Base-by-base conservation (phyloP, 2,797 vertebrate species). In the Callimico goeldii region DNA sequence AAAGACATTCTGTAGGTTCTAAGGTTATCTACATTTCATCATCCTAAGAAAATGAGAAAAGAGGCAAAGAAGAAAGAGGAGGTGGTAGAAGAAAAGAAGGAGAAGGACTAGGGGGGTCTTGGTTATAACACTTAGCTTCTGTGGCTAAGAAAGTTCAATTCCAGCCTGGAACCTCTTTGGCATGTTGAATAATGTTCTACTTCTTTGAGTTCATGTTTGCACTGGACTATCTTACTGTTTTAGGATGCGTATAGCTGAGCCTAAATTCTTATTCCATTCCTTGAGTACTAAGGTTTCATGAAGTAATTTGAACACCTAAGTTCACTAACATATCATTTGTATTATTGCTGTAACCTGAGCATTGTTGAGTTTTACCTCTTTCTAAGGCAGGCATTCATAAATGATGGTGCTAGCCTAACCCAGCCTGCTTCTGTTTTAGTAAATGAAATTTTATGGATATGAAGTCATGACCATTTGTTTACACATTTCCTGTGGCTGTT, bases 351-450 rank as follows among this genome's bases (percentile, higher is more conserved):
- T 58, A 24, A 58, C 28, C 12, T 64, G 28, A 55, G 43, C 14
- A 2, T 8, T 6, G 15, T 2, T 15, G 70, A 28, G 14, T 4
- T 61, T 50, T 39, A 19, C 14, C 58, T 26, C 1, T 3, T 12
- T n/a, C 10, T 13, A 2, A n/a, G 12, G 14, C 14, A 36, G 0
- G 1, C 4, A 4, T 7, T 80, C 30, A 7, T 1, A 28, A 72
- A 15, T 1, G 10, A 14, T 14, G 24, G 11, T 2, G 5, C 1
- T 15, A 19, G 17, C 19, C 22, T 7, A 36, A 28, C 8, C 43
- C 76, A 64, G 39, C 2, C 5, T 36, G 64, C 52, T 7, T 33
- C 7, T 22, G 17, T 2, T 7, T 79, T 33, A 28, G 58, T 58
- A 28, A 94, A 61, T 46, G 28, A 50, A 26, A 14, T 11, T 57